These are phyloP conservation scores for Lutjanus campechanus DNA, from an alignment of 2,797 vertebrate genomes.

Conservation along the genomic window DNA sequence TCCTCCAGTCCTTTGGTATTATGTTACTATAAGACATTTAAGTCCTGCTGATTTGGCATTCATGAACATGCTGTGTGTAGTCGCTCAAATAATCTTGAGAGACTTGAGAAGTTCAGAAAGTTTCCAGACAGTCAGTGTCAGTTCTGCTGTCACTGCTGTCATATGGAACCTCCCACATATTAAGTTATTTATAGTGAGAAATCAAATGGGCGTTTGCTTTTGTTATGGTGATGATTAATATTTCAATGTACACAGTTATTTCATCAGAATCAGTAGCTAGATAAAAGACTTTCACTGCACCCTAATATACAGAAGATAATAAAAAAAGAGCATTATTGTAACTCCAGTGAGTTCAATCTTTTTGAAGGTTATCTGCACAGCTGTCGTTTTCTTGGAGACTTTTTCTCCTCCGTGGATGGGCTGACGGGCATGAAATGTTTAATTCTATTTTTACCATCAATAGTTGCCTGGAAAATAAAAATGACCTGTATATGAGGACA, in stretches of 20 bases:
- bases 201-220: constrained; percentile 37
- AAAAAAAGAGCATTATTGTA: constrained; percentile 13
- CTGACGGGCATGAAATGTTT: constrained; percentile 40
- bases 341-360: constrained; percentile 16
- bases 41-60: neutral
- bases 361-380: constrained; percentile 49
- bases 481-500: constrained; percentile 46
- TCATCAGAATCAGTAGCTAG: constrained; percentile 25
- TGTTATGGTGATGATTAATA: constrained; percentile 44
- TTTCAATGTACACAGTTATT: constrained; percentile 41
- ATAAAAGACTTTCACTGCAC: constrained; percentile 28
- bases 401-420: constrained; percentile 6
- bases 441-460: constrained; percentile 62
- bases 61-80: neutral
- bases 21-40: constrained; percentile 10
- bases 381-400: constrained; percentile 40
- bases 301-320: constrained; percentile 27
- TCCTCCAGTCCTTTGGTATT: constrained; percentile 14
- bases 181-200: constrained; percentile 50
- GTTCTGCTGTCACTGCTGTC: constrained; percentile 44
- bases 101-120: constrained; percentile 17
- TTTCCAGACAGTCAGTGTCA: constrained; percentile 19
- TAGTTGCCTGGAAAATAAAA: constrained; percentile 27
- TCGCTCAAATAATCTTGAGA: constrained; percentile 11
- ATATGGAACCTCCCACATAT: constrained; percentile 47